Base-by-base conservation (phyloP, 2,888 invertebrate genomes). In the Eristalis pertinax region DNA sequence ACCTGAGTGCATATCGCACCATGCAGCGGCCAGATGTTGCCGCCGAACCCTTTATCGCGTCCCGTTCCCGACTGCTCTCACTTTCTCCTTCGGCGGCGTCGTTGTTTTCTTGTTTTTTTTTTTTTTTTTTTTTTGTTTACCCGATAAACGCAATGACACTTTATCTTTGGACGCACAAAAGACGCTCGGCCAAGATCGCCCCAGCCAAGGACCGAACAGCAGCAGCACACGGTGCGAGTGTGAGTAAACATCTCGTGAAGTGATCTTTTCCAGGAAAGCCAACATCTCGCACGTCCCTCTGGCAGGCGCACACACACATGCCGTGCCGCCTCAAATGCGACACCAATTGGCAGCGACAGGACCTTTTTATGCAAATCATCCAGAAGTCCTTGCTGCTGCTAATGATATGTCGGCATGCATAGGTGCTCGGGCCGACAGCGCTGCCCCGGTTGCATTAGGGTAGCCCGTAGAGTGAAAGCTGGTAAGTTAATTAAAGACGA, bases 401-500 rank as follows among this genome's bases (percentile, higher is more conserved):
- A 50, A 50, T 50, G 50, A n/a, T 41, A 35, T 38, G 41, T 19
- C 41, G 62, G 43, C 38, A 19, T 50, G 50, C 68, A 77, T 68
- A 77, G 85, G 81, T 85, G 85, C 50, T 41, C 35, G 2, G 26
- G 38, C 13, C 41, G n/a, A 7, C 62, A 24, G 22, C 64, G 64
- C 38, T 15, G 35, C 24, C 35, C 13, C 35, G 65, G 69, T 41
- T 50, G 24, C 43, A 24, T 72, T 73, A 62, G 38, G 82, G 86
- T 79, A 60, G 72, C 83, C 86, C 78, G 79, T 75, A 83, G 72
- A 75, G 67, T 79, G 72, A 87, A 79, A 76, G 79, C 78, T 83
- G 75, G 67, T 78, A 78, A 87, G 83, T 87, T 83, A 87, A 87
- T 83, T 87, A 79, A 76, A 79, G 75, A 87, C 79, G 79, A 87